Percentiles rank a stretch among this genome's conserved stretches.
Evolutionary conservation across 2,113 vertebrate species (phyloP).

Genomic region (Varanus salvator): DNA sequence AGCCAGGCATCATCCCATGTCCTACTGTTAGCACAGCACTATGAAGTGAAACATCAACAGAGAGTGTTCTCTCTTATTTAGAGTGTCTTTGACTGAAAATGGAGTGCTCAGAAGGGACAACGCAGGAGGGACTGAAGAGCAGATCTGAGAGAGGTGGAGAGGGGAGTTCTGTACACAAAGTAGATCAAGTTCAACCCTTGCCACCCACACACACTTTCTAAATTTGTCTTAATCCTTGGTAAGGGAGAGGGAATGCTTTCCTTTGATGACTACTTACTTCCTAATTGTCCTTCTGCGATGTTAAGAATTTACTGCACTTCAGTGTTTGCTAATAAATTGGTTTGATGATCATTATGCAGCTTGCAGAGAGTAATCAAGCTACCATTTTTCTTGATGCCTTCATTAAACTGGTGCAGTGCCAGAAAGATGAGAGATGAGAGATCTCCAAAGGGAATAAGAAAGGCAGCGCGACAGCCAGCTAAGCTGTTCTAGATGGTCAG

Average conservation of each 20-base stretch:
- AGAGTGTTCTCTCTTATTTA: background rate
- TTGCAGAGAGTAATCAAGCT: conserved; percentile 37
- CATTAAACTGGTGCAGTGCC: conserved; percentile 25
- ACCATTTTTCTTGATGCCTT: conserved; percentile 20
- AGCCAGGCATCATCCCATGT: background rate
- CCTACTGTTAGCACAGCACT: background rate
- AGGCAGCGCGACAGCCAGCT: background rate
- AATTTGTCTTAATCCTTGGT: background rate
- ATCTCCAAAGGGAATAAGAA: background rate
- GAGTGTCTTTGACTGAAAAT: background rate
- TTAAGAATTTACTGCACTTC: conserved; percentile 13
- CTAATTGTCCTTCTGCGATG: conserved; percentile 3
- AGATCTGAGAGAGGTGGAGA: background rate
- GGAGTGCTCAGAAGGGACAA: background rate
- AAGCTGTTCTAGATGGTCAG: fast-evolving
- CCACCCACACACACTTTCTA: background rate
- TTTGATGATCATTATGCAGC: conserved; percentile 18
- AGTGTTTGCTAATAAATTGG: conserved; percentile 39
- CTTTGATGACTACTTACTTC: conserved; percentile 14
- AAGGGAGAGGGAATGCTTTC: background rate
- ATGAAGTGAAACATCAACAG: background rate
- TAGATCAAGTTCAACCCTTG: background rate
- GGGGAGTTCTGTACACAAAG: too few relatives aligned
- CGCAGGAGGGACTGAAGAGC: background rate
- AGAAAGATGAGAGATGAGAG: conserved; percentile 37